phyloP scores from a whole-genome alignment of 2,797 vertebrate species.

The Poecilia gillii region DNA sequence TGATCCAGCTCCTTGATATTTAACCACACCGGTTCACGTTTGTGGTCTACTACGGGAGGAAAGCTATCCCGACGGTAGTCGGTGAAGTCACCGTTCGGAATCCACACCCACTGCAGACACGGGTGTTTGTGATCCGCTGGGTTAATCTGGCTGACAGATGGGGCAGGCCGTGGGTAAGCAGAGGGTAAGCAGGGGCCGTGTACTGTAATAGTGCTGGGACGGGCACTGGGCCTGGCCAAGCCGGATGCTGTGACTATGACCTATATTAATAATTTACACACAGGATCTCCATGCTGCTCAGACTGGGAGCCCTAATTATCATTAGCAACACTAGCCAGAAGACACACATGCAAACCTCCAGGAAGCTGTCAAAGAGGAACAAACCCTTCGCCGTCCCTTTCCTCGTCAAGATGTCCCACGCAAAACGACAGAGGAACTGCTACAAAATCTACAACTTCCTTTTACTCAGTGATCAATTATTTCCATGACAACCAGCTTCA shows the following conservation, averaged over 20 bases:
- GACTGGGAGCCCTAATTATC: constrained; percentile 65
- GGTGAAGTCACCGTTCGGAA: constrained; percentile 22
- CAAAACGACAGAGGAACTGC: constrained; percentile 3
- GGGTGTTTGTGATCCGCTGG: constrained; percentile 52
- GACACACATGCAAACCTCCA: constrained; percentile 42
- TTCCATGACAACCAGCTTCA: constrained; percentile 50
- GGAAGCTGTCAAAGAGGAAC: constrained; percentile 22
- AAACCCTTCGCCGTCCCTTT: constrained; percentile 1
- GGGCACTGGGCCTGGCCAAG: constrained; percentile 69
- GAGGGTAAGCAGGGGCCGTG: constrained; percentile 47
- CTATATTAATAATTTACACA: constrained; percentile 84
- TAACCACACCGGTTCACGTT: constrained; percentile 49
- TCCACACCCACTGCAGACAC: constrained; percentile 37
- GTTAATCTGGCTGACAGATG: constrained; percentile 74
- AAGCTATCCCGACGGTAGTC: constrained; percentile 40
- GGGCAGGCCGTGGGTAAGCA: constrained; percentile 53
- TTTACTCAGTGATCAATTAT: constrained; percentile 29
- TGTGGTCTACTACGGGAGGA: constrained; percentile 52
- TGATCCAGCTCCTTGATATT: constrained; percentile 38
- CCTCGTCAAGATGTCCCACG: not conserved
- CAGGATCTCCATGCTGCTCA: constrained; percentile 70
- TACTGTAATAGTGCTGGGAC: constrained; percentile 55
- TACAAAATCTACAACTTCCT: constrained; percentile 16
- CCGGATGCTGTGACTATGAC: constrained; percentile 78
- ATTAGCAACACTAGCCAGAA: constrained; percentile 63